These are phyloP conservation scores for Nothoprocta pentlandii DNA, from an alignment of 2,113 vertebrate species.

Conservation along the genomic window DNA sequence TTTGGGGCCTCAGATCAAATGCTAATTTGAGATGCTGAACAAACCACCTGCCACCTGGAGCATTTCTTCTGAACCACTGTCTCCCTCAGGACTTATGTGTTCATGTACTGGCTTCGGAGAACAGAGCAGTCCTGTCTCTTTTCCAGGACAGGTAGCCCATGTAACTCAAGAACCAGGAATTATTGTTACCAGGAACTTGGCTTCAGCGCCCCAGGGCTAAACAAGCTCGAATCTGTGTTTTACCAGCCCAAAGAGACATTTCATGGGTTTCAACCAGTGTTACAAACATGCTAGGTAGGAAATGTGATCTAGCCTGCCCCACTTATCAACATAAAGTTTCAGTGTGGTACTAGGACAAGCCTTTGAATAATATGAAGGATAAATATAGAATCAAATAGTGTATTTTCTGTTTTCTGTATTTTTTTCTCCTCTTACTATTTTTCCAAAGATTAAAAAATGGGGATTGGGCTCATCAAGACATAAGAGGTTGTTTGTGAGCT, in stretches of 20 bases:
- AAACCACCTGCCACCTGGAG: slow-evolving; percentile 8
- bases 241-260: slow-evolving; percentile 55
- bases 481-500: neutral
- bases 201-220: slow-evolving; percentile 41
- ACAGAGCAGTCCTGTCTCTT: neutral
- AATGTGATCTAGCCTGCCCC: neutral
- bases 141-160: neutral
- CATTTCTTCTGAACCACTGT: neutral
- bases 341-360: neutral
- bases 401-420: neutral
- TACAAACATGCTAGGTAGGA: neutral
- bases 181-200: neutral
- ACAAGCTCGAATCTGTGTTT: slow-evolving; percentile 63
- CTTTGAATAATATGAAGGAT: neutral
- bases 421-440: neutral
- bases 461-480: neutral
- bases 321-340: neutral
- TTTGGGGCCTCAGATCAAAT: neutral
- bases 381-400: neutral
- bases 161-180: neutral
- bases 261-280: slow-evolving; percentile 42
- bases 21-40: neutral
- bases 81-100: neutral
- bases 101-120: neutral
- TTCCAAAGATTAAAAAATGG: neutral